Evolutionary conservation across 2,797 vertebrate species (phyloP).

Genomic region (Atherinosoma microstoma): DNA sequence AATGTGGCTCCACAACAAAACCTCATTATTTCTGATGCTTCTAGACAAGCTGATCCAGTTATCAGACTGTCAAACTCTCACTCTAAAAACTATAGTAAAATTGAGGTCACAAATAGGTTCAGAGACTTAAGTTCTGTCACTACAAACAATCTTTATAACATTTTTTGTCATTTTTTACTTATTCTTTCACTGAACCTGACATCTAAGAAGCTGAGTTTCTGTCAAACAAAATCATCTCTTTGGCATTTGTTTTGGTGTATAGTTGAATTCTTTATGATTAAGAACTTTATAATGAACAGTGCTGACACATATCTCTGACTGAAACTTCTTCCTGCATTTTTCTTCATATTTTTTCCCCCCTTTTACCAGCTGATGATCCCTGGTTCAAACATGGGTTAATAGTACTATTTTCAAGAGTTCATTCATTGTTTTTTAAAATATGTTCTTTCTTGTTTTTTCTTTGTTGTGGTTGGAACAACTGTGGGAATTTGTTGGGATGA

Average conservation of each 20-base stretch:
- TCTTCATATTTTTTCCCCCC: not conserved
- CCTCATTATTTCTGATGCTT: constrained; percentile 28
- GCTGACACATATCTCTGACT: constrained; percentile 46
- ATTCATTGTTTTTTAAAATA: not conserved
- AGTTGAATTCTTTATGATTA: constrained; percentile 42
- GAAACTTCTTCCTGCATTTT: not conserved
- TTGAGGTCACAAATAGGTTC: constrained; percentile 36
- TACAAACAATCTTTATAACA: constrained; percentile 28
- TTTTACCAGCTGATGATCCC: constrained; percentile 1
- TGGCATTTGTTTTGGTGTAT: constrained; percentile 46
- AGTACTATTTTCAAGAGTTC: constrained; percentile 20
- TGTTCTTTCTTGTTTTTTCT: not conserved
- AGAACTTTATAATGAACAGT: constrained; percentile 16
- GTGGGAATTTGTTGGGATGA: not conserved
- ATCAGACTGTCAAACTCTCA: constrained; percentile 24
- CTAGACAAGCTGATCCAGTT: constrained; percentile 24
- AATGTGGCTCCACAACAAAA: constrained; percentile 4
- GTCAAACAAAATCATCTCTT: constrained; percentile 41
- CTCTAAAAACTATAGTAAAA: constrained; percentile 37
- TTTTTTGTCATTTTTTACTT: constrained; percentile 16
- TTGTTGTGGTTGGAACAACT: not conserved
- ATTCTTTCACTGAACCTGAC: constrained; percentile 30
- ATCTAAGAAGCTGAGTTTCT: constrained; percentile 38
- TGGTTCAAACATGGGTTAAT: constrained; percentile 2
- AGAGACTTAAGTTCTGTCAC: constrained; percentile 40